Conservation (phyloP, 2,888 invertebrate genomes). For the Agrotis exclamationis region DNA sequence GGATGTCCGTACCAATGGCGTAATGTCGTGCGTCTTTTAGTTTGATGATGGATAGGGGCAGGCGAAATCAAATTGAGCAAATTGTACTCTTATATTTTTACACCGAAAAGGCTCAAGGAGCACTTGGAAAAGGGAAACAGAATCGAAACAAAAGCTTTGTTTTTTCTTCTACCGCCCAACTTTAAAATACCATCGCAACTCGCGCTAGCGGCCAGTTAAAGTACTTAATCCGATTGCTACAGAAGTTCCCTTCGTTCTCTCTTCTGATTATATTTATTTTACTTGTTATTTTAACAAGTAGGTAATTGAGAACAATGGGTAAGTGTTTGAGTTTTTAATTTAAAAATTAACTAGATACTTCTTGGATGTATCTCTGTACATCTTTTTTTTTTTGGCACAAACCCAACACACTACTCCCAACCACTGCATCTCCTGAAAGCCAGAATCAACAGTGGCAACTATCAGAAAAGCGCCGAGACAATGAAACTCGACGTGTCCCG, state of each 20-base stretch:
- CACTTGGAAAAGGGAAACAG: slow-evolving; percentile 23
- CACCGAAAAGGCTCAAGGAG: slow-evolving; percentile 16
- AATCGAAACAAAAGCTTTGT: slow-evolving; percentile 43
- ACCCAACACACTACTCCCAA: too few relatives aligned
- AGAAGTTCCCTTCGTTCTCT: slow-evolving; percentile 37
- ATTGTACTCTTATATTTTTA: background rate
- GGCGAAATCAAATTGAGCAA: too few relatives aligned
- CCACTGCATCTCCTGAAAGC: too few relatives aligned
- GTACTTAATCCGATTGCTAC: slow-evolving; percentile 58
- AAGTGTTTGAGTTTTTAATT: background rate
- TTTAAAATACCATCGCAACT: slow-evolving; percentile 49
- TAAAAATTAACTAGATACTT: too few relatives aligned
- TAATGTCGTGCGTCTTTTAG: too few relatives aligned
- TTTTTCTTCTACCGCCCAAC: slow-evolving; percentile 36
- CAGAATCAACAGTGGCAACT: too few relatives aligned
- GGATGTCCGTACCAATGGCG: too few relatives aligned
- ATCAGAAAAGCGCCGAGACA: too few relatives aligned
- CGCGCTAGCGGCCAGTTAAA: slow-evolving; percentile 31
- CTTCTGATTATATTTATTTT: slow-evolving; percentile 32
- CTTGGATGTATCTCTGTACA: too few relatives aligned
- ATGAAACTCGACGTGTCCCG: too few relatives aligned
- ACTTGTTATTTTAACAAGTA: slow-evolving; percentile 27
- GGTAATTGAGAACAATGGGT: slow-evolving; percentile 9
- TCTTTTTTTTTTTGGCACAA: too few relatives aligned
- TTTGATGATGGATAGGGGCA: too few relatives aligned